These are phyloP conservation scores for Paramuricea clavata DNA, from an alignment of 92 coral and sea anemone genomes.

Conservation along the genomic window DNA sequence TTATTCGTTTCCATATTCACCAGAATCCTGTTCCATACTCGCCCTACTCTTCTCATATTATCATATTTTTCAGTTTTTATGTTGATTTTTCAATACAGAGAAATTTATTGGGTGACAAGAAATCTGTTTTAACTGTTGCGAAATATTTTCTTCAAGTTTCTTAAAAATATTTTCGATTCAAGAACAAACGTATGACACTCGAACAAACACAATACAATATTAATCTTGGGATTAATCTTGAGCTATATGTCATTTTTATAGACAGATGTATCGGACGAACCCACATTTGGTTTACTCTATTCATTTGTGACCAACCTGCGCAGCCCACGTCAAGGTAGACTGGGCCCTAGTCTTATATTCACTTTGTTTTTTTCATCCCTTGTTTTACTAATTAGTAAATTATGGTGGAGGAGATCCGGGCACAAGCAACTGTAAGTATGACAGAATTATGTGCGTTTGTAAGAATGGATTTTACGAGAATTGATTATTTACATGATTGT, in stretches of 20 bases:
- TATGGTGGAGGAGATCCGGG: constrained; percentile 94
- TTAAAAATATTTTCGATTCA: no score
- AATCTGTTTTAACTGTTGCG: no score
- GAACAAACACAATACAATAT: background rate
- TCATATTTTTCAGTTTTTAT: no score
- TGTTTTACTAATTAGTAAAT: constrained; percentile 66
- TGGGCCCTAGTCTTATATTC: constrained; percentile 24
- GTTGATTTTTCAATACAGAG: no score
- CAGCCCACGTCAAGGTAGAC: constrained; percentile 29
- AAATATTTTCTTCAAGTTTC: no score
- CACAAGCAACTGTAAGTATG: constrained; percentile 72
- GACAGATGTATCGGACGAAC: constrained; percentile 25
- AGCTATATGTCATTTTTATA: background rate
- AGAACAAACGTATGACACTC: no score
- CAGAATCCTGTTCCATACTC: no score
- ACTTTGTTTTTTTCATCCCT: constrained; percentile 21
- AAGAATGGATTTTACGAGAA: no score
- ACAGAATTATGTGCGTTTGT: background rate
- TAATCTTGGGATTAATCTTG: background rate
- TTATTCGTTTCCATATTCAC: no score
- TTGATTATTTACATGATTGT: no score
- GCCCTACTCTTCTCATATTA: no score
- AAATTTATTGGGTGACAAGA: no score
- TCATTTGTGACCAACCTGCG: background rate
- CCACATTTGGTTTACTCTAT: constrained; percentile 21